Base-by-base conservation (phyloP, 1,140 invertebrate species). In the Pachypsylla venusta region DNA sequence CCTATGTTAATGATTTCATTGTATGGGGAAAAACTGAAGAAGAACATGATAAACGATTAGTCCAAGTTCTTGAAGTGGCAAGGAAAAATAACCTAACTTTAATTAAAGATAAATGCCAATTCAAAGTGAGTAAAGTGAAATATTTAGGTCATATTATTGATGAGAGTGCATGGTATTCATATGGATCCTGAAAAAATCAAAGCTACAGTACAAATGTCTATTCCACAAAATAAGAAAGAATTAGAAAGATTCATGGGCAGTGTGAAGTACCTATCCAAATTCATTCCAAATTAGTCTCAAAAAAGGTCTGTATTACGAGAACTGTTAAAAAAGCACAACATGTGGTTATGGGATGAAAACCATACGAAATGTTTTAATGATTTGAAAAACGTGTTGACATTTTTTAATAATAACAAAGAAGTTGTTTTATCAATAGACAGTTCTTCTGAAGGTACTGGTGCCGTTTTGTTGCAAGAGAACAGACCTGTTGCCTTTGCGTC, bases 381-480 rank as follows among this genome's bases (percentile, higher is more conserved):
- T 19, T 60, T 71, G 55, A 65, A 68, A 53, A 58, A 65, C 61
- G 63, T 68, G 0, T 59, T 71, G 55, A 53, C 57, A 25, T 59
- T 54, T 59, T 71, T 59, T 64, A 71, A 70, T 1, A 60, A 73
- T 56, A 63, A 63, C 13, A 67, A 67, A 59, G 60, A 57, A 5
- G 60, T 69, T 1, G 63, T 61, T n/a, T 60, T 74, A 2, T 66
- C 66, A 10, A 66, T 68, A 1, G 75, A 77, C 64, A 67, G 67
- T 1, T 70, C 67, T 4, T 39, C 68, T 40, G 25, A 66, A 27
- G 74, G 70, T 0, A 25, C 76, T 20, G 73, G 71, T 3, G 69
- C 68, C 25, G 67, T 70, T 10, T 35, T 77, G 1, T 42, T 73
- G 4, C 74, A 79, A 61, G 63, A 70, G 55, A 57, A 63, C 14